Base-by-base conservation (phyloP, 2,888 invertebrate genomes). In the Onthophagus sagittarius region DNA sequence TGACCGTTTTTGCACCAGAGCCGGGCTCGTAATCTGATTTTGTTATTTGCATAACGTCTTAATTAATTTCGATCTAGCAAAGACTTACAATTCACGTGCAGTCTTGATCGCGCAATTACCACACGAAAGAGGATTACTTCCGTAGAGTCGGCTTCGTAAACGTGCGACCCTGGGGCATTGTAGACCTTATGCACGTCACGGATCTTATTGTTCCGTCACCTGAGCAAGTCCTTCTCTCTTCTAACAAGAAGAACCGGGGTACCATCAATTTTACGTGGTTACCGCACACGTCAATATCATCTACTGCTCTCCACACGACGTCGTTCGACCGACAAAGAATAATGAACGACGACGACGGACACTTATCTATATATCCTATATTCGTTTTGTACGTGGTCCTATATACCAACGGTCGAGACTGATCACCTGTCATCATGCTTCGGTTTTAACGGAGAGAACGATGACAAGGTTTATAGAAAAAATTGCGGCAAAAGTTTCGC, bases 11-110 rank as follows among this genome's bases (percentile, higher is more conserved):
- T 67, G 67, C 67, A 6, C 32, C 67, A n/a, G n/a, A 32, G 23
- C 23, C 39, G 39, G 39, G 39, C 5, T 53, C 32, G 13, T 67
- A 67, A 67, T 67, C 67, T 67, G 67, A 67, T 67, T 67, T 67
- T 23, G 67, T 67, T 67, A 67, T 67, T 67, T 67, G 67, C 67
- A 67, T 67, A 67, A 67, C 67, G 67, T 67, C 67, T 67, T 67
- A 67, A 67, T 67, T 67, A 67, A 67, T 67, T 67, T 67, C 67
- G 32, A 67, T 67, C 67, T 23, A n/a, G 23, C 15, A 23, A n/a
- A 67, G 32, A 32, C 32, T 67, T 67, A 31, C 67, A 23, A 23
- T 64, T n/a, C n/a, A 7, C 67, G 67, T 15, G 13, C 67, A n/a
- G 63, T 13, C 15, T 67, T 31, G 15, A 67, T 67, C 31, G 31